Percentiles rank a stretch among this genome's conserved stretches.
Evolutionary conservation across 2,113 vertebrate genomes (phyloP).

Genomic region (Platysternon megacephalum): DNA sequence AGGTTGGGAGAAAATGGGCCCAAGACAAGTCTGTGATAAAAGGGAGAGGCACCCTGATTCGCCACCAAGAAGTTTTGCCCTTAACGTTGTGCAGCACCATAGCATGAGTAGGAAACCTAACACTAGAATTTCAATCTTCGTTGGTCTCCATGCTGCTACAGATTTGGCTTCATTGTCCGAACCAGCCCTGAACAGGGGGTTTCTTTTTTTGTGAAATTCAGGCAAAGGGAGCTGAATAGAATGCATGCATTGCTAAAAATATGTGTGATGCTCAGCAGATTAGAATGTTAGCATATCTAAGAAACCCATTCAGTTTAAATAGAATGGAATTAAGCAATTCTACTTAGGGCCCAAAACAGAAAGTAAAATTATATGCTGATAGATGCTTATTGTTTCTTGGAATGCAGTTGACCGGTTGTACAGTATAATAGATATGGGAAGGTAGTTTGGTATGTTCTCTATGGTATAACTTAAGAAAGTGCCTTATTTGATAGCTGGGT

Average conservation of each 20-base stretch:
- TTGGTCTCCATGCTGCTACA: neutral
- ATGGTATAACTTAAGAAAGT: neutral
- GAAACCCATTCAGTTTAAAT: neutral
- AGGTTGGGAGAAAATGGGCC: neutral
- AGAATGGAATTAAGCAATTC: neutral
- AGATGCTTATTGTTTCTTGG: neutral
- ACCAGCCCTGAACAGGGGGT: neutral
- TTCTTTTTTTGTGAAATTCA: neutral
- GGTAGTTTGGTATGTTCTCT: neutral
- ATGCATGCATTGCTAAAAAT: neutral
- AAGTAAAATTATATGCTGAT: neutral
- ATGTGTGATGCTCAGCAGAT: neutral
- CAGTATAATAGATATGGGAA: neutral
- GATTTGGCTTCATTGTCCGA: neutral
- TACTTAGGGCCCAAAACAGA: neutral
- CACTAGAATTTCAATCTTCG: neutral
- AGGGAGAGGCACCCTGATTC: neutral
- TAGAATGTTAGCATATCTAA: neutral
- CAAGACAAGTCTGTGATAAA: neutral
- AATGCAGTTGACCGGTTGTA: neutral
- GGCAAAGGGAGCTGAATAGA: fast-evolving
- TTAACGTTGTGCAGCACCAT: neutral
- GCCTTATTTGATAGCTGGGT: neutral
- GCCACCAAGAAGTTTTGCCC: neutral
- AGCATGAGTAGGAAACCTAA: neutral